Percentiles rank a stretch among this genome's conserved stretches.
Evolutionary conservation across 1,140 invertebrate genomes (phyloP).

Genomic region (Chymomyza costata): DNA sequence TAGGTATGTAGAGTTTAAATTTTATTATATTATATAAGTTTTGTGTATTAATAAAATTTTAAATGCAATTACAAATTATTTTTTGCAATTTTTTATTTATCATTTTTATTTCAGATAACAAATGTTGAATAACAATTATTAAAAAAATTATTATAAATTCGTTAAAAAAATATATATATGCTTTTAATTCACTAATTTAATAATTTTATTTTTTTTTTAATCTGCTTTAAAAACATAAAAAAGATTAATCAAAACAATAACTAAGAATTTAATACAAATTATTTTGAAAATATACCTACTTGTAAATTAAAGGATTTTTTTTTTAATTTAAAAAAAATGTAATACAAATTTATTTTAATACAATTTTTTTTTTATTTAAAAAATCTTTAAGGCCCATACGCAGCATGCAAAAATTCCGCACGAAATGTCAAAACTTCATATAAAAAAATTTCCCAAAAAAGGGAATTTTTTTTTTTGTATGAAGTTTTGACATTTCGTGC

Average conservation of each 20-base stretch:
- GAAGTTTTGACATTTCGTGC: too few species aligned
- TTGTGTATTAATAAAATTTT: slow-evolving; percentile 68
- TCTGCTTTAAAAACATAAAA: slow-evolving; percentile 12
- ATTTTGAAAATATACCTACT: too few species aligned
- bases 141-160: not conserved
- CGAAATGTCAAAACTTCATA: too few species aligned
- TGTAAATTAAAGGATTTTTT: not conserved
- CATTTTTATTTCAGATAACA: not conserved
- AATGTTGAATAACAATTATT: not conserved
- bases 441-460: too few species aligned
- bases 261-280: not conserved
- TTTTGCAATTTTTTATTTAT: slow-evolving; percentile 21
- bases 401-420: too few species aligned
- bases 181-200: not conserved
- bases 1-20: slow-evolving; percentile 74
- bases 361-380: not conserved
- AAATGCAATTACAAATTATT: slow-evolving; percentile 65
- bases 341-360: not conserved
- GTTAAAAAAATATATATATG: not conserved
- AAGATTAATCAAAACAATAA: not conserved
- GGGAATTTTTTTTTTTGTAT: too few species aligned
- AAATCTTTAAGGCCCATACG: too few species aligned
- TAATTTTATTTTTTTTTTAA: not conserved
- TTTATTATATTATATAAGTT: slow-evolving; percentile 67
- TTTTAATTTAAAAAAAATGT: not conserved